Evolutionary conservation across 2,113 vertebrate genomes (phyloP), one percentile per base, ranked within the genome.

Genomic region (Ageneiosus marmoratus): DNA sequence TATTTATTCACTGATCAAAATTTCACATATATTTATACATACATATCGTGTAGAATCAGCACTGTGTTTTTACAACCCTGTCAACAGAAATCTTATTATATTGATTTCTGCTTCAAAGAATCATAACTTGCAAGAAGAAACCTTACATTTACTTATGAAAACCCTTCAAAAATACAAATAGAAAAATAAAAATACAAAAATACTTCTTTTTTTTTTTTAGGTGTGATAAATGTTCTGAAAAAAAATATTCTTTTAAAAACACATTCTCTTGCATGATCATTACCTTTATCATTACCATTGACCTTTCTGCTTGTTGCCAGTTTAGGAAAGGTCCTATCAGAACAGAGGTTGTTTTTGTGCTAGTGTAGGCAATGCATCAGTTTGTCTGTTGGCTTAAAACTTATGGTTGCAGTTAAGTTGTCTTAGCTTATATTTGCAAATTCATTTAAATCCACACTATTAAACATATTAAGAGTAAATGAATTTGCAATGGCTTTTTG

Each of bases 11-110:
- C 55, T 32, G 53, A 48, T 82, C 18, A 18, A 73, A 56, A 73
- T 81, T 81, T 81, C 50, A 72, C 16, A 34, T 65, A 20, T 72
- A 51, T 81, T 81, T 72, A 56, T 27, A 73, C 9, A 79, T 29
- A 84, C 20, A 84, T n/a, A 4, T 69, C 65, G 24, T 44, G 67
- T 44, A n/a, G 67, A 4, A 20, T 34, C 11, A 15, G 12, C 29
- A 53, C 16, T 67, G 60, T 50, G 34, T 65, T 16, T 20, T 80
- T 53, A 53, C n/a, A 80, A 67, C 48, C n/a, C 50, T 44, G 29
- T 44, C 67, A 37, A 44, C 24, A 37, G 22, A 44, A 22, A 69
- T 41, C 6, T 67, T 18, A 37, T 2, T 18, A 27, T 29, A 27
- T 4, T 27, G n/a, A 13, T 11, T 60, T 29, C n/a, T 4, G 29